These are phyloP conservation scores for Aromia moschata DNA, from an alignment of 2,888 invertebrate species.

Conservation along the genomic window DNA sequence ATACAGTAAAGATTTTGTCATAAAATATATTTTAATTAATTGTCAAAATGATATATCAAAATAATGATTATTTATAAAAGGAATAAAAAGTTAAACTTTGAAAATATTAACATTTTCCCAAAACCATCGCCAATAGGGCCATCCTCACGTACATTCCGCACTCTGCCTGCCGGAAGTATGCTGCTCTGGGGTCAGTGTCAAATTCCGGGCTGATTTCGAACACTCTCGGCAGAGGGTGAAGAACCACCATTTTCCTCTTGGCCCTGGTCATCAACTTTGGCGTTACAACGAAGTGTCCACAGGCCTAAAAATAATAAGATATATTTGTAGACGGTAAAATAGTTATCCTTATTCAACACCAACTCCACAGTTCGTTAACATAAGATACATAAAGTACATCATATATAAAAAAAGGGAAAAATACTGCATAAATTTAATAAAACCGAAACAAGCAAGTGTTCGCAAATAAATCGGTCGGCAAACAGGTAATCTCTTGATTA, in stretches of 20 bases:
- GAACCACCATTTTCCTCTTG: conserved; percentile 92
- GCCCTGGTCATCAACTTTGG: conserved; percentile 96
- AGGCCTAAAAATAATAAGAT: conserved; percentile 69
- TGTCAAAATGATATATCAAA: background rate
- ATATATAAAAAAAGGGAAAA: no score
- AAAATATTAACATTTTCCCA: conserved; percentile 67
- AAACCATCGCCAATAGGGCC: conserved; percentile 93
- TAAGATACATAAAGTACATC: no score
- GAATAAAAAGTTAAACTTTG: no score
- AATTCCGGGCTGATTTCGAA: conserved; percentile 95
- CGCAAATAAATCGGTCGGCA: no score
- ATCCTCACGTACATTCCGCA: conserved; percentile 98
- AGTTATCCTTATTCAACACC: no score
- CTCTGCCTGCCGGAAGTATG: conserved; percentile 98
- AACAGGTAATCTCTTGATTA: no score
- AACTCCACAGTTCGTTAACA: no score
- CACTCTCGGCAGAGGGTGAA: conserved; percentile 96
- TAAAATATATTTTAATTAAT: background rate
- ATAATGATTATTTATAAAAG: background rate
- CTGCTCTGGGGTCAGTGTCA: conserved; percentile 95
- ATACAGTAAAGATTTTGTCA: no score
- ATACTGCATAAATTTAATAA: no score
- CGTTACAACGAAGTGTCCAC: conserved; percentile 89
- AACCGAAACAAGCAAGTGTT: no score
- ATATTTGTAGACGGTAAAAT: no score